Base-by-base conservation (phyloP, 2,113 vertebrate species). In the Limanda limanda region DNA sequence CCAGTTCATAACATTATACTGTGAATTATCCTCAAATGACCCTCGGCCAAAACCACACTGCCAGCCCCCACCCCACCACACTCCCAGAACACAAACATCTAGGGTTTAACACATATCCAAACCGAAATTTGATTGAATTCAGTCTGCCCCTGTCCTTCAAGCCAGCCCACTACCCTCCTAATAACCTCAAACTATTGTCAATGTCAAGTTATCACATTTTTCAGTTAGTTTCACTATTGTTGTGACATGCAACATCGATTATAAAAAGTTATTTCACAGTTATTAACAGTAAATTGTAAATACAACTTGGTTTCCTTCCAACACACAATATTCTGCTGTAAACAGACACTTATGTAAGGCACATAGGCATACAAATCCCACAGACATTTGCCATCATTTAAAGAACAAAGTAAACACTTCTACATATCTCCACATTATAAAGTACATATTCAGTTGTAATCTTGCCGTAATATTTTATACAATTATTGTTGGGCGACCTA, bases 21-120 rank as follows among this genome's bases (percentile, higher is more conserved):
- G 74, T 83, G 66, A 85, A 79, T 71, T 76, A 59, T 68, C 66
- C 82, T 79, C 62, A 76, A 69, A 79, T 58, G 56, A 66, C 58
- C 59, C 42, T 23, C 56, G 63, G 56, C 11, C 80, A 78, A 83
- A 51, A 14, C 45, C 66, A 75, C 35, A 64, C 10, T 15, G 78
- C 56, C 77, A 68, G 37, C 47, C 65, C 60, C 62, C 57, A 18
- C 59, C 27, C 47, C 65, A 57, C 62, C 57, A 18, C 59, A 62
- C 76, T 60, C 64, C 31, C 45, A 37, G 3, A 54, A 21, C 25
- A 52, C 31, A 68, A 23, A 72, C 35, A 63, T 4, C 21, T 25
- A 74, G n/a, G 67, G 11, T 64, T 21, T 12, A 74, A 58, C 42
- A 42, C 47, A 68, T 68, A 27, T 21, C 25, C 69, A 35, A 48